phyloP scores from a whole-genome alignment of 2,113 vertebrate genomes.

The Pitta sordida region DNA sequence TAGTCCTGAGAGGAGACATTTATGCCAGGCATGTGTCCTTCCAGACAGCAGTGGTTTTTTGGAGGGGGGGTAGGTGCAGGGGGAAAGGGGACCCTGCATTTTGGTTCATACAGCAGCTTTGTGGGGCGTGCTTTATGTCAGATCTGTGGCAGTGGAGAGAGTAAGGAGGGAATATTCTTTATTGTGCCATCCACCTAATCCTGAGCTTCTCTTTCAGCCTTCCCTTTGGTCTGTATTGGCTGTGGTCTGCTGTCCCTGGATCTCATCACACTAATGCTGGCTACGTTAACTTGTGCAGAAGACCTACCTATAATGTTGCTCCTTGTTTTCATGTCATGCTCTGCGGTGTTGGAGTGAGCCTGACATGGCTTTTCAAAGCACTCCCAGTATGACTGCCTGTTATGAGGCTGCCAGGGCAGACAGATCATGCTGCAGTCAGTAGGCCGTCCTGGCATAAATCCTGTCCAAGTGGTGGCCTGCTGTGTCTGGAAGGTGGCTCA shows the following conservation, averaged over 20 bases:
- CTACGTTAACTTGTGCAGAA: neutral
- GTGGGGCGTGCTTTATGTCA: neutral
- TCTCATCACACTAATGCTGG: neutral
- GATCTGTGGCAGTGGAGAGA: fast-evolving
- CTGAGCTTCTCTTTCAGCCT: neutral
- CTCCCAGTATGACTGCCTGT: neutral
- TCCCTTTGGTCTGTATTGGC: neutral
- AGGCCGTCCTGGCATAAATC: neutral
- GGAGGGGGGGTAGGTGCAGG: too few species aligned
- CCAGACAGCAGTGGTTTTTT: too few species aligned
- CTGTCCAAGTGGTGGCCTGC: neutral
- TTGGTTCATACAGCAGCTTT: neutral
- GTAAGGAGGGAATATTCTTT: too few species aligned
- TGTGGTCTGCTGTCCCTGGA: fast-evolving
- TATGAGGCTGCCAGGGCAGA: neutral
- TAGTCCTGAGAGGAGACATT: neutral
- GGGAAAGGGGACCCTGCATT: too few species aligned
- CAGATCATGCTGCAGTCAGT: neutral
- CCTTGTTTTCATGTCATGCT: neutral
- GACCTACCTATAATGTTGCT: neutral
- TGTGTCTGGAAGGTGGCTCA: neutral
- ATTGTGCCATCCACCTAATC: neutral
- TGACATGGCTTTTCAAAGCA: neutral
- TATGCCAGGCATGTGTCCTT: too few species aligned
- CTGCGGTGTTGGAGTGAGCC: neutral